Evolutionary conservation across 1,140 invertebrate genomes (phyloP), one percentile per base, ranked within the genome.

Genomic region (Drosophila watanabei): DNA sequence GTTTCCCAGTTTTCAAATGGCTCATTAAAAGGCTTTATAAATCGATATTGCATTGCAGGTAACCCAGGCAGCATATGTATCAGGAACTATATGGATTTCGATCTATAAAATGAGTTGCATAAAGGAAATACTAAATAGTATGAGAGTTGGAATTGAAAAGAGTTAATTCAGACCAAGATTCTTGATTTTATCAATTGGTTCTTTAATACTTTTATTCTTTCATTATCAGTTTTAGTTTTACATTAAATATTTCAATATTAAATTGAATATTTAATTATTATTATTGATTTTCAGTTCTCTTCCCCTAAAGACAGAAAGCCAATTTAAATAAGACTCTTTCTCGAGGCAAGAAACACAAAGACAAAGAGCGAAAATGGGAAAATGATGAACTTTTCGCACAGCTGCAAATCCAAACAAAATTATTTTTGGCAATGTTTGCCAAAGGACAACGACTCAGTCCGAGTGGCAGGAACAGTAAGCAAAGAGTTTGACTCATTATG

Each of bases 341-440:
- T 24, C 7, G 18, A 14, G 13, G 51, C 6, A 71, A 72, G 10
- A 13, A 37, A 72, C 57, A 56, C 37, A 69, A 49, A 59, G 20
- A 32, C 51, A 59, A 70, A 24, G 13, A 24, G 7, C 9, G 9
- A 14, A n/a, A 16, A 35, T 49, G 46, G 24, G 32, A 39, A 41
- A 39, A 33, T 46, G 14, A 45, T 54, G 24, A 66, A 51, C 52
- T 70, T 56, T 37, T 41, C 28, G 33, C 28, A 24, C 28, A 62
- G 16, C 52, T 58, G 51, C 35, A 70, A 72, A 16, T 70, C 20
- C 51, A 73, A 60, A 51, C 14, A 73, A 51, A 66, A 43, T 72
- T 43, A 60, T 72, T 60, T 37, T 64, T 61, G 56, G 56, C 57
- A 32, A 62, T 65, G 62, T 65, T 62, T 65, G 62, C 28, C 37